These are phyloP conservation scores for Enteromius radiatus DNA, from an alignment of 2,797 vertebrate genomes.

Conservation along the genomic window DNA sequence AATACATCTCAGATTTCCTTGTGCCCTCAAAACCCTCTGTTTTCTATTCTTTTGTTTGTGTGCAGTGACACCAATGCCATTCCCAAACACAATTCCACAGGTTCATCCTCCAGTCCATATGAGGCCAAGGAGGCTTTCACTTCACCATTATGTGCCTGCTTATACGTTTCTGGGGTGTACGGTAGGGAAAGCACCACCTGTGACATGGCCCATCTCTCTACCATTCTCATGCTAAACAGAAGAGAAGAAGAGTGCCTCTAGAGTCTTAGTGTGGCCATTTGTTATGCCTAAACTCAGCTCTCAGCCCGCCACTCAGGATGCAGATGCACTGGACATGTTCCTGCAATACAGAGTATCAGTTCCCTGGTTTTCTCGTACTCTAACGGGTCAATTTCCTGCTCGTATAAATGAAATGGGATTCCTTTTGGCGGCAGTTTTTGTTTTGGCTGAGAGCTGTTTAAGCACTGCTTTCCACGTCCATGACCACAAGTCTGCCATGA, in stretches of 20 bases:
- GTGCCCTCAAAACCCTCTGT: slow-evolving; percentile 9
- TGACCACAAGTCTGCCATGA: slow-evolving; percentile 61
- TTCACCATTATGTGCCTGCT: slow-evolving; percentile 47
- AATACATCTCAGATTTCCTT: slow-evolving; percentile 40
- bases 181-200: slow-evolving; percentile 43
- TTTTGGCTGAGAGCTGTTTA: slow-evolving; percentile 66
- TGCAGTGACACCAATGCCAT: slow-evolving; percentile 37
- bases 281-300: slow-evolving; percentile 21
- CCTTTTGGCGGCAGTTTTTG: slow-evolving; percentile 61
- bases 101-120: slow-evolving; percentile 24
- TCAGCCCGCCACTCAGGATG: slow-evolving; percentile 20
- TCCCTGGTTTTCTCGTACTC: slow-evolving; percentile 39
- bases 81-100: slow-evolving; percentile 44
- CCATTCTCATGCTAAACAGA: slow-evolving; percentile 58
- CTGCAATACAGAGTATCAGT: slow-evolving; percentile 47
- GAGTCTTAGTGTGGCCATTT: slow-evolving; percentile 41
- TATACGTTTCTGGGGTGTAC: slow-evolving; percentile 26
- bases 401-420: slow-evolving; percentile 63
- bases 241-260: slow-evolving; percentile 28
- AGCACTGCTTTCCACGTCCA: slow-evolving; percentile 60
- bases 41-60: slow-evolving; percentile 35
- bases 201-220: slow-evolving; percentile 8
- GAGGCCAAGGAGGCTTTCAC: slow-evolving; percentile 39
- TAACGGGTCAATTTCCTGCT: slow-evolving; percentile 59
- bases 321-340: slow-evolving; percentile 34